These are phyloP conservation scores for Suillia variegata DNA, from an alignment of 2,888 invertebrate genomes.

Conservation along the genomic window DNA sequence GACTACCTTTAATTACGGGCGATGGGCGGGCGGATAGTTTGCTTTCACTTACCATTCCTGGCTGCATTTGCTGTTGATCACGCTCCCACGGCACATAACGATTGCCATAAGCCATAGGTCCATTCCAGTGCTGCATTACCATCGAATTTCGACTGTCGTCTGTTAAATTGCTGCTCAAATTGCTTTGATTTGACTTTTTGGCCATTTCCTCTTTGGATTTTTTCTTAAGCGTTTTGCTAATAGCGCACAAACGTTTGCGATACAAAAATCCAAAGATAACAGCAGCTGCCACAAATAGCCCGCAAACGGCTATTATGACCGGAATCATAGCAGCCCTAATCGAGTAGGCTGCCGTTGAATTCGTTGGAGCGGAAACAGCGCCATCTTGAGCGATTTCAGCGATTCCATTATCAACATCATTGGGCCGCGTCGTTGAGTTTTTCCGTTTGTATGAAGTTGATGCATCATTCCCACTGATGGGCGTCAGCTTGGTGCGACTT, in stretches of 20 bases:
- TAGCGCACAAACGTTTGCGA: slow-evolving; percentile 72
- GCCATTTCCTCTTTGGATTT: slow-evolving; percentile 77
- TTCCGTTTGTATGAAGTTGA: slow-evolving; percentile 16
- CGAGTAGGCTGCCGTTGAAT: slow-evolving; percentile 26
- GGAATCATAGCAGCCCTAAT: slow-evolving; percentile 72
- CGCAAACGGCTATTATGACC: slow-evolving; percentile 70
- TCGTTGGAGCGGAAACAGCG: not conserved
- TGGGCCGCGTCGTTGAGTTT: slow-evolving; percentile 17
- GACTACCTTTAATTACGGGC: no score
- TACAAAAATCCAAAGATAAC: slow-evolving; percentile 70
- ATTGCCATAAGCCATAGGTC: slow-evolving; percentile 79
- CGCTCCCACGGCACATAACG: slow-evolving; percentile 83
- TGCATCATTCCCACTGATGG: slow-evolving; percentile 36
- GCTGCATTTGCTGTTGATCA: slow-evolving; percentile 60
- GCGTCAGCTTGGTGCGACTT: slow-evolving; percentile 50
- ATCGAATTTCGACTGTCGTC: slow-evolving; percentile 62
- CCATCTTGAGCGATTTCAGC: slow-evolving; percentile 1
- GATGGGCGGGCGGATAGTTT: no score
- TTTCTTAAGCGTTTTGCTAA: slow-evolving; percentile 65
- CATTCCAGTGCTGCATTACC: slow-evolving; percentile 80
- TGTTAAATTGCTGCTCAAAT: slow-evolving; percentile 51
- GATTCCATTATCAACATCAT: slow-evolving; percentile 17
- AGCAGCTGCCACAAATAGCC: slow-evolving; percentile 71
- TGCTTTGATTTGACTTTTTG: slow-evolving; percentile 61
- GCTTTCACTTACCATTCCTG: not conserved